Conservation (phyloP, 1,140 invertebrate genomes). For the Eriosoma lanigerum region DNA sequence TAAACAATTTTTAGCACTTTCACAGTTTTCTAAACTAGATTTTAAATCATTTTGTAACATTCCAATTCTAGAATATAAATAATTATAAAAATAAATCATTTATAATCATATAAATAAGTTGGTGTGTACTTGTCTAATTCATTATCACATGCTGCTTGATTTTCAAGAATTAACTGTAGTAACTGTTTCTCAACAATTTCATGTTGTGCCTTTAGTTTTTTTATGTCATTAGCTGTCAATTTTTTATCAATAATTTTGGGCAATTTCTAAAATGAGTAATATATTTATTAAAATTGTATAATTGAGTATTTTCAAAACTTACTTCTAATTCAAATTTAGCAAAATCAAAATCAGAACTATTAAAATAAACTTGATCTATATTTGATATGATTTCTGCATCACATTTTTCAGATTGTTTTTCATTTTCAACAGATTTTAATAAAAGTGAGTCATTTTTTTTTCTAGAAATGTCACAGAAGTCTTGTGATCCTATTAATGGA, state of each 20-base stretch:
- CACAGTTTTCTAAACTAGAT: slow-evolving; percentile 71
- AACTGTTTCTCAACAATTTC: slow-evolving; percentile 89
- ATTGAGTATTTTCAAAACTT: neutral
- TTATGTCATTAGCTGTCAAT: slow-evolving; percentile 69
- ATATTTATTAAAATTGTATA: neutral
- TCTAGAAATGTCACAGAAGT: slow-evolving; percentile 17
- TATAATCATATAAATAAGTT: neutral
- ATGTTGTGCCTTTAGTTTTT: slow-evolving; percentile 71
- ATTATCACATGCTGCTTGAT: slow-evolving; percentile 78
- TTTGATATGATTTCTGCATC: slow-evolving; percentile 56
- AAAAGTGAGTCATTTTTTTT: slow-evolving; percentile 1
- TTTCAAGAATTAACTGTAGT: slow-evolving; percentile 85
- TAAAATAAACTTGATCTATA: slow-evolving; percentile 55
- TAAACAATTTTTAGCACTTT: slow-evolving; percentile 72
- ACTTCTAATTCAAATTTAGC: slow-evolving; percentile 55
- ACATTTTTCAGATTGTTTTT: slow-evolving; percentile 16
- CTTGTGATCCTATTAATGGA: slow-evolving; percentile 41
- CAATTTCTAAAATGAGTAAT: slow-evolving; percentile 63
- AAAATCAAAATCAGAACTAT: slow-evolving; percentile 54
- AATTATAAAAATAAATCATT: slow-evolving; percentile 15
- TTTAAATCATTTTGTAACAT: slow-evolving; percentile 74
- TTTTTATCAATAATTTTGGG: slow-evolving; percentile 66
- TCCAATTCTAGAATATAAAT: slow-evolving; percentile 65
- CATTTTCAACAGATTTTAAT: neutral
- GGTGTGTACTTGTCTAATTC: slow-evolving; percentile 71